Percentiles rank a stretch among this genome's conserved stretches.
Evolutionary conservation across 2,113 vertebrate species (phyloP).

Genomic region (Desmodus rotundus): DNA sequence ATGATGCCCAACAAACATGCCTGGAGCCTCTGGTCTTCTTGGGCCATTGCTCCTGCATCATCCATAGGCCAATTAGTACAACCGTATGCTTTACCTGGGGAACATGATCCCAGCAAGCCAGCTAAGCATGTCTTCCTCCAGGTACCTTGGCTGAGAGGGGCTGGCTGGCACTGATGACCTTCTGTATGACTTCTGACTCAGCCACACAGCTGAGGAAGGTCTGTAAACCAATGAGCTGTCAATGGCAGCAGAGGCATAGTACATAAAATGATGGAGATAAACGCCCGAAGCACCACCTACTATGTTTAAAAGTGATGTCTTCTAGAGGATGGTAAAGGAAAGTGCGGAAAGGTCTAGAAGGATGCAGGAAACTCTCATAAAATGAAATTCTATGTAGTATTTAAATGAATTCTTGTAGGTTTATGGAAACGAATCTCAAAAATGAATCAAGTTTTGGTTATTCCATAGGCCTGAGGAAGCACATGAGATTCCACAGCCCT

Average conservation of each 20-base stretch:
- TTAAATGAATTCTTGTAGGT: background rate
- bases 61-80: background rate
- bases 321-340: background rate
- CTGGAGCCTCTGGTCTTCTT: background rate
- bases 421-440: background rate
- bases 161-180: background rate
- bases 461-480: background rate
- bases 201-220: background rate
- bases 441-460: background rate
- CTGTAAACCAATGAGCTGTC: background rate
- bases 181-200: background rate
- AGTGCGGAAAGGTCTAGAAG: background rate
- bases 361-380: background rate
- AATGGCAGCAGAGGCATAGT: background rate
- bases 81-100: background rate
- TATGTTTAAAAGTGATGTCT: background rate
- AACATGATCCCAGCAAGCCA: background rate
- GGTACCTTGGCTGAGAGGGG: background rate
- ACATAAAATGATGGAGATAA: background rate
- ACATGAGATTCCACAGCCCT: background rate
- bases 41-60: background rate
- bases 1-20: background rate
- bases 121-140: background rate
- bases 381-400: background rate
- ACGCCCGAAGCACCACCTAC: background rate